These are phyloP conservation scores for Dissostichus mawsoni DNA, from an alignment of 2,113 vertebrate species.

Conservation along the genomic window DNA sequence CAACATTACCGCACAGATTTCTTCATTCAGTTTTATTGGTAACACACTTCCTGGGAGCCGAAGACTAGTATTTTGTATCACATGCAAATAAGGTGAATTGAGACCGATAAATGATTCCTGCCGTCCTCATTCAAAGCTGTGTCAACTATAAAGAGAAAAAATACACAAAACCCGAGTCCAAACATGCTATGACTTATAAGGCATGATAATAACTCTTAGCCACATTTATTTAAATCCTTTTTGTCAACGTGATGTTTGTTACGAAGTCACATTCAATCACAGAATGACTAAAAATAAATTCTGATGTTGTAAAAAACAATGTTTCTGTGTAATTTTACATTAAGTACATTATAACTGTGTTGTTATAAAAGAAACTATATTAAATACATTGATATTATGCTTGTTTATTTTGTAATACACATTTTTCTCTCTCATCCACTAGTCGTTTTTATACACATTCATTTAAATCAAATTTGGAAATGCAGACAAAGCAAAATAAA, in stretches of 20 bases:
- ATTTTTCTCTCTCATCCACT: neutral
- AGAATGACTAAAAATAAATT: neutral
- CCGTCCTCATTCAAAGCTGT: neutral
- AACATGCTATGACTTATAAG: neutral
- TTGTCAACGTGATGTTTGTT: neutral
- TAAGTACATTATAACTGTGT: neutral
- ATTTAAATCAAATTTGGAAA: constrained; percentile 28
- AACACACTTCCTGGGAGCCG: neutral
- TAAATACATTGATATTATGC: too few relatives aligned
- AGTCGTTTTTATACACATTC: neutral
- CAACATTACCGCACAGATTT: neutral
- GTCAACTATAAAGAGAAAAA: neutral
- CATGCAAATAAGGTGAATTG: neutral
- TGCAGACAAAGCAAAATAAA: constrained; percentile 20
- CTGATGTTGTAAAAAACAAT: neutral
- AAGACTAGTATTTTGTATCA: neutral
- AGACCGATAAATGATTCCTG: neutral
- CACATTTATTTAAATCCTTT: neutral
- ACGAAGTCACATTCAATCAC: neutral
- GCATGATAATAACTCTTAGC: neutral
- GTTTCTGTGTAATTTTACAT: neutral
- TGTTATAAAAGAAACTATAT: too few relatives aligned
- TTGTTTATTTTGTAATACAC: too few relatives aligned
- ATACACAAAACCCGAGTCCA: neutral
- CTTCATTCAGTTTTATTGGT: neutral